Conservation (phyloP, 2,113 vertebrate species). For the Eupsittula cactorum region DNA sequence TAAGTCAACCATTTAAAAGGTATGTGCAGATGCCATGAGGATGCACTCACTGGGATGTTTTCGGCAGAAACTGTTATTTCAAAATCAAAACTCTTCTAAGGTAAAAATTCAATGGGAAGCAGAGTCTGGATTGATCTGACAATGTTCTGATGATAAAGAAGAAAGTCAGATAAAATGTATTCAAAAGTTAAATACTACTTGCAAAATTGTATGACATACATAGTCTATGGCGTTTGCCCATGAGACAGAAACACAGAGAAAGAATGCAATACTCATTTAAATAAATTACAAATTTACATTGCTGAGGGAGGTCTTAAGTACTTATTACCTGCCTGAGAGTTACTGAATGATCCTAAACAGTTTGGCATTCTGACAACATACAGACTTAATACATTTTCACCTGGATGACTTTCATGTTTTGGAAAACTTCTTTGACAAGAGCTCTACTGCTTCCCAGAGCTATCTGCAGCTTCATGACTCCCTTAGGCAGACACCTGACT, state of each 20-base stretch:
- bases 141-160: not conserved
- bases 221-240: not conserved
- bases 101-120: not conserved
- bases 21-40: not conserved
- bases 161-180: not conserved
- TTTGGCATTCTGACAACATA: not conserved
- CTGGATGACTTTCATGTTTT: not conserved
- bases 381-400: not conserved
- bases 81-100: not conserved
- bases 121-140: not conserved
- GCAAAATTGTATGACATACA: not conserved
- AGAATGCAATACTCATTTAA: not conserved
- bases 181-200: not conserved
- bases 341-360: not conserved
- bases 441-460: not conserved
- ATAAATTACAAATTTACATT: not conserved
- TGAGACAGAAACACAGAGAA: not conserved
- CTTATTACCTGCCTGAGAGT: not conserved
- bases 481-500: not conserved
- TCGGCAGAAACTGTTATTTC: not conserved
- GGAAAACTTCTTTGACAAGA: not conserved
- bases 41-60: not conserved
- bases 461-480: not conserved
- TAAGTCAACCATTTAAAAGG: not conserved
- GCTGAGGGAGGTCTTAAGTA: not conserved